Conservation (phyloP, 2,113 vertebrate species). For the Mixornis gularis region DNA sequence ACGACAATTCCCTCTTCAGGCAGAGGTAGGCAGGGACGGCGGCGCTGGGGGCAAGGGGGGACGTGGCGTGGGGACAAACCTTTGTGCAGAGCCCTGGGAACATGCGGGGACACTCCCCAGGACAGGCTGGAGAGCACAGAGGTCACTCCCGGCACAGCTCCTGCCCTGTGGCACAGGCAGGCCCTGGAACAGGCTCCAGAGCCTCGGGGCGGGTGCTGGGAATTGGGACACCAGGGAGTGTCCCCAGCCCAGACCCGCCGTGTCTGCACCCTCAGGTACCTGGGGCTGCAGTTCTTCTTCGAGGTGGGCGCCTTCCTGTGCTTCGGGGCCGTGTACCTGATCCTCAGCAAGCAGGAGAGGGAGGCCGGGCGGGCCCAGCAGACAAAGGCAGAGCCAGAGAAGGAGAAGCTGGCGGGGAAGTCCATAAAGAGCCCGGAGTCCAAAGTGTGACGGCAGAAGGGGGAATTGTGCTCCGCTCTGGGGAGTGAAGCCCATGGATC, state of each 20-base stretch:
- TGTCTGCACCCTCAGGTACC: conserved; percentile 64
- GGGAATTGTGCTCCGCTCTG: rapidly evolving
- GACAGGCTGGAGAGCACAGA: too few relatives aligned
- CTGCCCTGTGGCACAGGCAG: rapidly evolving
- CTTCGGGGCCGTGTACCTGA: conserved; percentile 60
- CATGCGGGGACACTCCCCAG: not conserved
- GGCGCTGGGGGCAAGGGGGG: not conserved
- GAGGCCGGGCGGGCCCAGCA: not conserved
- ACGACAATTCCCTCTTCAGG: conserved; percentile 81
- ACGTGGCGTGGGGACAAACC: not conserved
- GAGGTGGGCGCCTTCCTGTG: conserved; percentile 68
- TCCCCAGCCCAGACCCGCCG: not conserved
- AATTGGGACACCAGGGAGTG: rapidly evolving
- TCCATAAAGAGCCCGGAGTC: not conserved
- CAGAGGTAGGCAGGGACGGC: conserved; percentile 65
- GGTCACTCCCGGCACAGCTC: not conserved
- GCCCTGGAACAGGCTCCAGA: too few relatives aligned
- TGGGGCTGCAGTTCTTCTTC: conserved; percentile 80
- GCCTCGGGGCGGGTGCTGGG: not conserved
- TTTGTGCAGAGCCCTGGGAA: rapidly evolving
- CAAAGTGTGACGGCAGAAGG: not conserved
- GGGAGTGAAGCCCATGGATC: not conserved
- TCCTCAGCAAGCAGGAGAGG: conserved; percentile 63
- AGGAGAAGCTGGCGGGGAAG: conserved; percentile 2
- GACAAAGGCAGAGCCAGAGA: not conserved